Evolutionary conservation across 2,888 invertebrate species (phyloP).

Genomic region (Altica lythri): DNA sequence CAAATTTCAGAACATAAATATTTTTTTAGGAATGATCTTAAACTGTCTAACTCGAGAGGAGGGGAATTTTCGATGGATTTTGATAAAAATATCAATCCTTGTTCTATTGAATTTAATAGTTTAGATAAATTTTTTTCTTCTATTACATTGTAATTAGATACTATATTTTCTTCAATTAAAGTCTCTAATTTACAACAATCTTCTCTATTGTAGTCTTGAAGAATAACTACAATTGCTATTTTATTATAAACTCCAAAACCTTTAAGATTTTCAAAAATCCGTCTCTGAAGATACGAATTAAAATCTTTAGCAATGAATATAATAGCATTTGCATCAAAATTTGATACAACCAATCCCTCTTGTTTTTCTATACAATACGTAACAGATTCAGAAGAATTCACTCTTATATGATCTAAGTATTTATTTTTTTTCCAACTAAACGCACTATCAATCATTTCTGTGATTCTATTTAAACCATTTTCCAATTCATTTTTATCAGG

Average conservation of each 20-base stretch:
- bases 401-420: slow-evolving; percentile 46
- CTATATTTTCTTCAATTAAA: slow-evolving; percentile 40
- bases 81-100: slow-evolving; percentile 58
- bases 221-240: slow-evolving; percentile 48
- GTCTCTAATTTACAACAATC: slow-evolving; percentile 35
- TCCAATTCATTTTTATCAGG: slow-evolving; percentile 55
- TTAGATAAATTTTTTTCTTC: slow-evolving; percentile 40
- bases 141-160: slow-evolving; percentile 45
- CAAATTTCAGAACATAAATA: slow-evolving; percentile 68
- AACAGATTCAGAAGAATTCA: slow-evolving; percentile 39
- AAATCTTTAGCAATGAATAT: slow-evolving; percentile 51
- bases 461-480: slow-evolving; percentile 37
- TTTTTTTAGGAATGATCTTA: slow-evolving; percentile 62
- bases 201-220: slow-evolving; percentile 39
- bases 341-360: slow-evolving; percentile 37
- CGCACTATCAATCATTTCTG: slow-evolving; percentile 39
- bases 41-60: slow-evolving; percentile 63
- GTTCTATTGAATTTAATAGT: slow-evolving; percentile 41
- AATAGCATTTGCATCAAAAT: slow-evolving; percentile 48
- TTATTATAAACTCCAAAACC: slow-evolving; percentile 47
- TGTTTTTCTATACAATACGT: slow-evolving; percentile 52
- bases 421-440: slow-evolving; percentile 50
- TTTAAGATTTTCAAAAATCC: slow-evolving; percentile 44
- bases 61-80: slow-evolving; percentile 60
- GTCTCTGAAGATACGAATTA: slow-evolving; percentile 41